phyloP scores from a whole-genome alignment of 2,113 vertebrate genomes.

The Otolemur garnettii region DNA sequence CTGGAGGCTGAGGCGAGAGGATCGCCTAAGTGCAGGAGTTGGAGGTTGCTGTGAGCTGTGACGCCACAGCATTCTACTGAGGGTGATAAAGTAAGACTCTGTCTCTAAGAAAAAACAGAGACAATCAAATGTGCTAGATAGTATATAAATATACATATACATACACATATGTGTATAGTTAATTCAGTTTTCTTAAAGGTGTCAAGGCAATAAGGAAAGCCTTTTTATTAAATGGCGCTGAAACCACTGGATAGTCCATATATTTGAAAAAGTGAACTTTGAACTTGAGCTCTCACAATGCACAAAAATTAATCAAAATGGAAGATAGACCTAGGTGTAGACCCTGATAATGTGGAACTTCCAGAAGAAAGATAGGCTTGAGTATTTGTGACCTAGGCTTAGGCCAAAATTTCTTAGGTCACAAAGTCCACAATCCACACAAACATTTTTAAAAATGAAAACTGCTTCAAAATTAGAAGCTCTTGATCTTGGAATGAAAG shows the following conservation, averaged over 20 bases:
- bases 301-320: neutral
- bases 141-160: neutral
- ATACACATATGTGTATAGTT: neutral
- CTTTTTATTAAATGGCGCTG: neutral
- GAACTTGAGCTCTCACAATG: neutral
- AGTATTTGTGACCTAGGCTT: neutral
- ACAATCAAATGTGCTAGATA: neutral
- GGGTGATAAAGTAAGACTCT: too few species aligned
- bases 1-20: too few species aligned
- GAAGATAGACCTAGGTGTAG: neutral
- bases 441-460: neutral
- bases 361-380: neutral
- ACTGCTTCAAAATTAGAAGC: constrained; percentile 27
- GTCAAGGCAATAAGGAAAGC: neutral
- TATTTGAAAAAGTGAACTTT: neutral
- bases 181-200: neutral
- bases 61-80: too few species aligned
- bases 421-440: neutral
- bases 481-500: constrained; percentile 21
- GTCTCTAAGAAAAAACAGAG: neutral
- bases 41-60: too few species aligned
- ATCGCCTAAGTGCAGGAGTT: too few species aligned
- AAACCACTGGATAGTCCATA: neutral
- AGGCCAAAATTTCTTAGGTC: constrained; percentile 8
- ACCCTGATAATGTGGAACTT: neutral